Evolutionary conservation across 2,113 vertebrate species (phyloP), one percentile per base, ranked within the genome.

Genomic region (Heteronetta atricapilla): DNA sequence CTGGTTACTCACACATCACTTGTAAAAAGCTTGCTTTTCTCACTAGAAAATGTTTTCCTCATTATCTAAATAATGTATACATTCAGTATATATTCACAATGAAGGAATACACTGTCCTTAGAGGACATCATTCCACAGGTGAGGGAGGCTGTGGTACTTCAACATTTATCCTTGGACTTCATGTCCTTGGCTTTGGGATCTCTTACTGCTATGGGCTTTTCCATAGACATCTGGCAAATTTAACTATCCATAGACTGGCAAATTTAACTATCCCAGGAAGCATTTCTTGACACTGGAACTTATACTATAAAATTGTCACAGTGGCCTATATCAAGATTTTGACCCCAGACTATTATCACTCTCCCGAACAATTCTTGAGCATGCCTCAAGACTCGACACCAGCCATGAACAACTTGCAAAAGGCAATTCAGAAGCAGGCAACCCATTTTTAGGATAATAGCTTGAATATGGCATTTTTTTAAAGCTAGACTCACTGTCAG

Each of bases 221-320:
- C 18, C 7, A 5, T n/a, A 10, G 18, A 40, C 53, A 2, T 1
- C n/a, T 67, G 52, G 4, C 5, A 79, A n/a, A 26, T 86, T 48
- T 34, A 34, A 7, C 11, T 34, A 12, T 29, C 14, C 6, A 8
- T 55, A 14, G 4, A 10, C 2, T 67, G 52, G 4, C 5, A 79
- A n/a, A 26, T 86, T 48, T 34, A 34, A 7, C 11, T 59, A 14
- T 50, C 36, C 8, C 13, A 44, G 18, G 22, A 55, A 50, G 1
- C 2, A 34, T 38, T 74, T 6, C 42, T 34, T 2, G 64, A 7
- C 7, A 17, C 0, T 1, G 13, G 6, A 64, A 29, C 4, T 25
- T 8, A 15, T 3, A 33, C 8, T 20, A 5, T 34, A 10, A 75
- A 79, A 53, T 11, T n/a, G 0, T 42, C 31, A n/a, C 22, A 36